These are phyloP conservation scores for Ochlodes sylvanus DNA, from an alignment of 2,888 invertebrate species.

Conservation along the genomic window DNA sequence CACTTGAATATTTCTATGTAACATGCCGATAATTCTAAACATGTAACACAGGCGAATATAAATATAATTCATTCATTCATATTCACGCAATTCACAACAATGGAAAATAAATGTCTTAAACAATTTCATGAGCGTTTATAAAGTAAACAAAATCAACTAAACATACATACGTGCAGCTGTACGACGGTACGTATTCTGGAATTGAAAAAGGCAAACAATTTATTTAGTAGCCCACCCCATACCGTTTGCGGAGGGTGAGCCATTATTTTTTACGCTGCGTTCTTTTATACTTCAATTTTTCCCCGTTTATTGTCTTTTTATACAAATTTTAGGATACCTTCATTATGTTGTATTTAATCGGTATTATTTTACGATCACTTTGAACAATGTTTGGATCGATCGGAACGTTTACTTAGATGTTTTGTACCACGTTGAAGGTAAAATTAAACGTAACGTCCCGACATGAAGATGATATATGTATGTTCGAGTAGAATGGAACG, in stretches of 20 bases:
- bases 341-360: constrained; percentile 46
- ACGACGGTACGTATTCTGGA: constrained; percentile 59
- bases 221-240: constrained; percentile 68
- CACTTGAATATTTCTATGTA: too few relatives aligned
- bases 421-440: neutral
- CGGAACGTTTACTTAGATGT: constrained; percentile 2
- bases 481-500: constrained; percentile 1
- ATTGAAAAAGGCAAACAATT: constrained; percentile 79
- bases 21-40: too few relatives aligned
- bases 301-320: constrained; percentile 72
- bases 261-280: constrained; percentile 78
- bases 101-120: too few relatives aligned
- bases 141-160: neutral
- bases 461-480: constrained; percentile 6
- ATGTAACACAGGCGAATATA: too few relatives aligned
- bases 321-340: constrained; percentile 66
- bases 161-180: constrained; percentile 41
- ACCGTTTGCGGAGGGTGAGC: constrained; percentile 61
- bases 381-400: constrained; percentile 19
- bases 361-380: constrained; percentile 43
- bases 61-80: too few relatives aligned
- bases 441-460: neutral
- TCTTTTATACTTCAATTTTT: constrained; percentile 72
- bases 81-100: too few relatives aligned
- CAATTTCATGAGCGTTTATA: neutral